Evolutionary conservation across 1,140 invertebrate genomes (phyloP).

Genomic region (Scaptomyza montana): DNA sequence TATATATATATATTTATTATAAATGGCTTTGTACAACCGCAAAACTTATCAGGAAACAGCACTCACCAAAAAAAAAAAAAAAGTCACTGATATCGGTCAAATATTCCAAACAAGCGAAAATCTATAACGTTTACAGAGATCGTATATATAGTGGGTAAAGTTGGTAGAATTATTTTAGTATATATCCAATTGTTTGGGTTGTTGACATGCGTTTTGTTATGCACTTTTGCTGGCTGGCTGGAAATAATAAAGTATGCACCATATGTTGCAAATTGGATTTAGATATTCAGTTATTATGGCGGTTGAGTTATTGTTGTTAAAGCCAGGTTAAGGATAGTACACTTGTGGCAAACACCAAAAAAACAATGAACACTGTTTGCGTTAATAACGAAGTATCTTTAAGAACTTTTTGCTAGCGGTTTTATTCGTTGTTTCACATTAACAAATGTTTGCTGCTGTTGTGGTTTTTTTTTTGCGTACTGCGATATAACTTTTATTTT

Average conservation of each 20-base stretch:
- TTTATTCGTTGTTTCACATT: slow-evolving; percentile 9
- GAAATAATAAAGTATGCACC: background rate
- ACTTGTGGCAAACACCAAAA: slow-evolving; percentile 36
- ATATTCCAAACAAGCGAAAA: slow-evolving; percentile 22
- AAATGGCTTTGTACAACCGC: background rate
- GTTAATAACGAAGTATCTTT: slow-evolving; percentile 21
- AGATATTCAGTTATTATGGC: slow-evolving; percentile 13
- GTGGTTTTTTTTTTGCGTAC: no score
- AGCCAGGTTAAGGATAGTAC: slow-evolving; percentile 15
- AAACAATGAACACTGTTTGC: slow-evolving; percentile 28
- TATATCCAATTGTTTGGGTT: slow-evolving; percentile 27
- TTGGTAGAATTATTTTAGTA: background rate
- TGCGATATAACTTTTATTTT: background rate
- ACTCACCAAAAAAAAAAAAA: slow-evolving; percentile 66
- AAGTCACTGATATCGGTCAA: slow-evolving; percentile 40
- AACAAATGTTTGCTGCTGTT: slow-evolving; percentile 15
- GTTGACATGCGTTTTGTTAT: background rate
- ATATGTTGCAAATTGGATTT: background rate
- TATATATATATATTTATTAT: background rate
- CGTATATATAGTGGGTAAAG: background rate
- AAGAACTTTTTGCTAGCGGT: slow-evolving; percentile 20
- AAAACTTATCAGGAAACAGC: slow-evolving; percentile 22
- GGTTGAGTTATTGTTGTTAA: slow-evolving; percentile 13
- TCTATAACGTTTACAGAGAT: background rate
- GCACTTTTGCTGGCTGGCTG: background rate